Conservation (phyloP, 2,113 vertebrate genomes). For the Caretta caretta region DNA sequence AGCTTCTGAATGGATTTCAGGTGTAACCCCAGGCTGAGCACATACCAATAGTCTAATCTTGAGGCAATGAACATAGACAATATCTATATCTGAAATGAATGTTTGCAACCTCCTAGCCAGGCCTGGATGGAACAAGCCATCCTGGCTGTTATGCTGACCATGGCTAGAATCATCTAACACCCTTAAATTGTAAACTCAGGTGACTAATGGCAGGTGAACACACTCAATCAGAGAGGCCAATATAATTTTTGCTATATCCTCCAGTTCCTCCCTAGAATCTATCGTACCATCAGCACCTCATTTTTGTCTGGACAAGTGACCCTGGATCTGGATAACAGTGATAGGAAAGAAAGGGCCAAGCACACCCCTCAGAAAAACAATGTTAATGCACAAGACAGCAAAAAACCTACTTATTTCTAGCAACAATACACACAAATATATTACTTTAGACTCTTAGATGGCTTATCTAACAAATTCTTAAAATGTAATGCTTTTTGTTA, state of each 20-base stretch:
- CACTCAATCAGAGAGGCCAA: not conserved
- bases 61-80: not conserved
- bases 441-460: constrained; percentile 40
- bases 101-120: not conserved
- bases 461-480: constrained; percentile 36
- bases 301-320: not conserved
- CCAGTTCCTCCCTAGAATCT: not conserved
- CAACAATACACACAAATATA: not conserved
- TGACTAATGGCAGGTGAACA: not conserved
- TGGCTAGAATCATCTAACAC: not conserved
- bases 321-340: not conserved
- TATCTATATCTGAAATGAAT: not conserved
- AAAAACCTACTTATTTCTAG: constrained; percentile 21
- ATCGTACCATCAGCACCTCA: not conserved
- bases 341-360: not conserved
- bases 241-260: not conserved
- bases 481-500: constrained; percentile 19
- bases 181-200: not conserved
- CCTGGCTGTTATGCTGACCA: not conserved
- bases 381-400: not conserved
- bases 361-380: not conserved
- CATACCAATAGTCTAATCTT: not conserved
- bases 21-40: not conserved
- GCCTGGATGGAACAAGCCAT: not conserved
- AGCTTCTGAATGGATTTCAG: not conserved